Base-by-base conservation (phyloP, 1,140 invertebrate genomes). In the Archegozetes longisetosus region DNA sequence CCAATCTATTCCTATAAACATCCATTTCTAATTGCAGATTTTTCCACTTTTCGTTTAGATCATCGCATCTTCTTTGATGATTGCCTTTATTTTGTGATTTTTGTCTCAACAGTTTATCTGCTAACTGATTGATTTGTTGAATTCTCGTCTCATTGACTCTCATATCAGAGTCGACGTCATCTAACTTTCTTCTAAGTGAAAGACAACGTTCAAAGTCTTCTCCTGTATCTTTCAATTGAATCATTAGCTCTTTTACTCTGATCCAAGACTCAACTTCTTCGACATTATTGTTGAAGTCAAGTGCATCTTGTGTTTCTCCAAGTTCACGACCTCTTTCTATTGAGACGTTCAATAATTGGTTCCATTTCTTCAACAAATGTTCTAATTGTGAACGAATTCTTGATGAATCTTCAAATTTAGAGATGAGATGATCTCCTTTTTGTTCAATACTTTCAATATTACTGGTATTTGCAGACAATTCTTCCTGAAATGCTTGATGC, bases 231-330 rank as follows among this genome's bases (percentile, higher is more conserved):
- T 85, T 85, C 24, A 89, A 88, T 73, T 88, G 84, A 0, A 97
- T 86, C 82, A 98, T 87, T 77, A 91, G 84, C 72, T 96, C 90
- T 70, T 82, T 98, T 66, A 97, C 91, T 61, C 91, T 76, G 53
- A 97, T 95, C 92, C 92, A 97, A 13, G 86, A 82, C 69, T 95
- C 88, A 28, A 96, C 89, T 70, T 91, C 88, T 64, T 97, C 90
- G 46, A 93, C 79, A 69, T 95, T 86, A 70, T 92, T 94, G 69
- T 96, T 94, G 72, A 98, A 98, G 70, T 95, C 88, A 1, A 98
- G 75, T 55, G 98, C 94, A 68, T 97, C 93, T 69, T 94, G 88
- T 0, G 92, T 93, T 70, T 98, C 94, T 72, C 96, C 92, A 3
- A 98, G 73, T 2, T 91, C 93, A 67, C 86, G 81, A 17, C 88